Base-by-base conservation (phyloP, 2,113 vertebrate species). In the Morone chrysops region DNA sequence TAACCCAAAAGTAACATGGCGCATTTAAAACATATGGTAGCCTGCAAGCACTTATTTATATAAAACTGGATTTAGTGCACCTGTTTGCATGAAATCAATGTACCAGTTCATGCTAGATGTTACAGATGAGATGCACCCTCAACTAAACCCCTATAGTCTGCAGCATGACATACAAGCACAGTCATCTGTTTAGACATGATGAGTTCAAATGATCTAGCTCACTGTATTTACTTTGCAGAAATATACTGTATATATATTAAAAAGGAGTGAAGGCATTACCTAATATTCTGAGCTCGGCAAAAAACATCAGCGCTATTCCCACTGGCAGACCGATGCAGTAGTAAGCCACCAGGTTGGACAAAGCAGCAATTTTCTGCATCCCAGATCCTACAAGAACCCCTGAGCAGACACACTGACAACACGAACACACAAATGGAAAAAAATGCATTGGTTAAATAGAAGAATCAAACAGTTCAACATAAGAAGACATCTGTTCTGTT, bases 351-450 rank as follows among this genome's bases (percentile, higher is more conserved):
- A 95, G 79, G 0, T 97, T 97, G 59, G 94, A 89, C 38, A 96
- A 25, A 13, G 98, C 97, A 0, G 97, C 97, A 0, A 98, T 94
- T 87, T 96, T 96, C 91, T 98, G 97, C 92, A 95, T 96, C 75
- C 97, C 97, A 0, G 93, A 48, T 17, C 97, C 97, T 18, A 97
- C 78, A 60, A 98, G 90, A 81, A 99, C 93, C 14, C 97, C 97
- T 0, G 95, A 73, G 48, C 90, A 95, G 65, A 96, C 90, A 0
- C 96, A 95, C 97, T 98, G 92, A 61, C 31, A 81, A 72, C 47
- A 79, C 56, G 81, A 13, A 59, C 13, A 74, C n/a, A 82, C 20
- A 73, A 1, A 57, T 13, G 57, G 10, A 80, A 81, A 7, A 61
- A 22, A 5, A 25, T 0, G 22, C 3, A 12, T 16, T 36, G 6